Percentiles rank a stretch among this genome's conserved stretches.
phyloP scores from a whole-genome alignment of 2,888 invertebrate genomes.

The Synanthedon tipuliformis region DNA sequence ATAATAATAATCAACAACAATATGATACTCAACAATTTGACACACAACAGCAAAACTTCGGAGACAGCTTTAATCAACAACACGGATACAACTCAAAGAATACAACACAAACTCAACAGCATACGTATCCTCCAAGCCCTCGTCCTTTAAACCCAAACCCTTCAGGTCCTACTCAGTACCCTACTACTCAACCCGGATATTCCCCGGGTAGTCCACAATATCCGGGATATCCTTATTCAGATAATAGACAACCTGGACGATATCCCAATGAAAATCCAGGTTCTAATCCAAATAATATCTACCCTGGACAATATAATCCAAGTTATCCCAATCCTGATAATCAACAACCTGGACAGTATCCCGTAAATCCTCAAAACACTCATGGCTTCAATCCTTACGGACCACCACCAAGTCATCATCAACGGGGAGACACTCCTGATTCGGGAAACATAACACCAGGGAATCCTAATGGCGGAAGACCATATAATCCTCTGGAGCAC shows the following conservation, averaged over 20 bases:
- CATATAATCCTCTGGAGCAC: neutral
- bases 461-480: neutral
- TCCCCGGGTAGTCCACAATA: neutral
- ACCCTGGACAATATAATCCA: neutral
- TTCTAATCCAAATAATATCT: neutral
- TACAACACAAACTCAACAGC: neutral
- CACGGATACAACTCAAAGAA: neutral
- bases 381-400: neutral
- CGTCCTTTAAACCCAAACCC: neutral
- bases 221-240: neutral
- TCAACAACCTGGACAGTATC: neutral
- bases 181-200: neutral
- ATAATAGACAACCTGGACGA: neutral
- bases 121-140: neutral
- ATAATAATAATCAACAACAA: neutral
- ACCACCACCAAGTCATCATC: neutral
- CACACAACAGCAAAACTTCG: neutral
- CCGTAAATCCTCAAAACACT: neutral
- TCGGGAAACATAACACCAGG: neutral
- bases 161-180: too few species aligned
- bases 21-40: constrained; percentile 11
- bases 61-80: neutral
- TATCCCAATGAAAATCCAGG: neutral
- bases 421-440: neutral
- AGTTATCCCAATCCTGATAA: neutral